Base-by-base conservation (phyloP, 2,888 invertebrate genomes). In the Heliconius hortense region DNA sequence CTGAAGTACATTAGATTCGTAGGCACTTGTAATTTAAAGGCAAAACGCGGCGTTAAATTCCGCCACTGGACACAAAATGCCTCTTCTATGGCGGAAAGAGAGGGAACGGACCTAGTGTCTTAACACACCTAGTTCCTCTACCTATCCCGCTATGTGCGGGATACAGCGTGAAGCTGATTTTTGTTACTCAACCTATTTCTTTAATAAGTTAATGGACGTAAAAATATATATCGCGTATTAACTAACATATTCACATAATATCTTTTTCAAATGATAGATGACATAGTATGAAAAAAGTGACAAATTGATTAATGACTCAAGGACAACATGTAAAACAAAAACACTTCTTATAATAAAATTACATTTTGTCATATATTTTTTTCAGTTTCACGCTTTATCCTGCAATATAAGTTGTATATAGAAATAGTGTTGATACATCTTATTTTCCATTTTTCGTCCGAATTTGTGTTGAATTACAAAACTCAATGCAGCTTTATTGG, bases 201-300 rank as follows among this genome's bases (percentile, higher is more conserved):
- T n/a, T 31, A 56, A 56, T 53, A 68, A 15, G 18, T 2, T 68
- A 69, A 31, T 53, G 56, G 56, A 56, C 2, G 15, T n/a, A 53
- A 53, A 69, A 31, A n/a, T 31, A 31, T 69, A n/a, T 31, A 31
- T n/a, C n/a, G 31, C 24, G n/a, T 69, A 56, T 69, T 53, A 69
- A 69, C 53, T 69, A 31, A 69, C 56, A 69, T 69, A 31, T 69
- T 69, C 56, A 28, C 21, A 43, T 60, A 26, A 69, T 53, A 53
- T 68, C 63, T 74, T 69, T 74, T 63, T 39, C 43, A 26, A 24
- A 69, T 69, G 62, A 69, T 56, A 74, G 31, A 74, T 63, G 10
- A 74, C n/a, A n/a, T 56, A 56, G n/a, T 53, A 53, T 31, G 53
- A 74, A 74, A 35, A 48, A 74, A 69, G 21, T 69, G 35, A 74